These are phyloP conservation scores for Cydia strobilella DNA, from an alignment of 1,140 invertebrate species.

Conservation along the genomic window DNA sequence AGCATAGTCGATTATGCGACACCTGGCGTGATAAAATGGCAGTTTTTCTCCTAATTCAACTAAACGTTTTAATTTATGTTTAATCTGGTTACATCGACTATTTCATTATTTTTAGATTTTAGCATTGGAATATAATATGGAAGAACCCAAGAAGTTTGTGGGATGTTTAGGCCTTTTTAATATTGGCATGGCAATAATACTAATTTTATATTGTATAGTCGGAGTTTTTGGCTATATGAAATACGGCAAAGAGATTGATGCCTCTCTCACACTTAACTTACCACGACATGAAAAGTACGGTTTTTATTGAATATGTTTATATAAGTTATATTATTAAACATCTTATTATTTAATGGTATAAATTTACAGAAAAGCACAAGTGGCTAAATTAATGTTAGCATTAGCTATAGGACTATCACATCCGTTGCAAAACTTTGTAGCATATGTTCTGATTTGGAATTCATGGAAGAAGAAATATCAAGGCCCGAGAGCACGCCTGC, in stretches of 20 bases:
- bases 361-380: constrained; percentile 85
- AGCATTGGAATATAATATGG: constrained; percentile 90
- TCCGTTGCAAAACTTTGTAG: constrained; percentile 93
- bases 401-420: constrained; percentile 91
- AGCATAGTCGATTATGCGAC: constrained; percentile 1
- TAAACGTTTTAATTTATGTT: constrained; percentile 27
- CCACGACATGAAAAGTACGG: constrained; percentile 80
- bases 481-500: constrained; percentile 77
- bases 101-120: constrained; percentile 81
- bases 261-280: constrained; percentile 85
- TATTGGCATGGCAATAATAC: constrained; percentile 86
- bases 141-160: constrained; percentile 84
- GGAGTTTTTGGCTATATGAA: constrained; percentile 89
- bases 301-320: constrained; percentile 34
- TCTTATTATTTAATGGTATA: constrained; percentile 14
- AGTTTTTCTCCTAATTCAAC: constrained; percentile 15
- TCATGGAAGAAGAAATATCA: constrained; percentile 72
- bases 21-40: constrained; percentile 9
- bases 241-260: constrained; percentile 82
- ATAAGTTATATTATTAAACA: not conserved
- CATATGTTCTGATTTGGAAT: constrained; percentile 89
- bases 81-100: not conserved
- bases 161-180: constrained; percentile 86
- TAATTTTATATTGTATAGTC: constrained; percentile 83
- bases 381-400: constrained; percentile 88